A percentile compares a stretch with the other conserved stretches of the same genome.
Conservation (phyloP, 1,140 invertebrate species). For the Heliconius hermathena region DNA sequence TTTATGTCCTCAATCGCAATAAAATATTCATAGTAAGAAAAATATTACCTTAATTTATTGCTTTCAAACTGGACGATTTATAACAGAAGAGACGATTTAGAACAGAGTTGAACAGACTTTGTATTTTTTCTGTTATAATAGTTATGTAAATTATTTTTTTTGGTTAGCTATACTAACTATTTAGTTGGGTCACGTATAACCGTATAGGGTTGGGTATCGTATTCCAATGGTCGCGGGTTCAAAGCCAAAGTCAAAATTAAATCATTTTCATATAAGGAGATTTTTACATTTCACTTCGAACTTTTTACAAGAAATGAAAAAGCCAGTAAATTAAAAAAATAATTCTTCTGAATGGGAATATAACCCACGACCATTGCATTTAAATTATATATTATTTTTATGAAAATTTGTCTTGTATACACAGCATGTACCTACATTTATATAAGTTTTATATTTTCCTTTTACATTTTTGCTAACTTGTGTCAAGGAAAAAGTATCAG, state of each 20-base stretch:
- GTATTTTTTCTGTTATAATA: background rate
- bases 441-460: background rate
- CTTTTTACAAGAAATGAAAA: no score
- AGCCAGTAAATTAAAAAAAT: no score
- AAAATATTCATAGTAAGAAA: constrained; percentile 16
- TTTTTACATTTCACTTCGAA: no score
- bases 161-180: background rate
- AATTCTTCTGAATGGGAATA: no score
- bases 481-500: background rate
- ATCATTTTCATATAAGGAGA: no score
- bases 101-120: background rate
- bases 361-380: no score
- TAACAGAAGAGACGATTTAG: background rate
- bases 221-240: no score
- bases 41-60: constrained; percentile 14
- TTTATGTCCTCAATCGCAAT: constrained; percentile 12
- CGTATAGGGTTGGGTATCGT: no score
- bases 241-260: no score
- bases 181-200: no score
- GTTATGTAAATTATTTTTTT: background rate
- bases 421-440: background rate
- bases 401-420: background rate
- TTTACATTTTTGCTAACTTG: background rate
- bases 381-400: background rate
- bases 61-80: constrained; percentile 14